Base-by-base conservation (phyloP, 2,797 vertebrate genomes). In the Hirundo rustica region DNA sequence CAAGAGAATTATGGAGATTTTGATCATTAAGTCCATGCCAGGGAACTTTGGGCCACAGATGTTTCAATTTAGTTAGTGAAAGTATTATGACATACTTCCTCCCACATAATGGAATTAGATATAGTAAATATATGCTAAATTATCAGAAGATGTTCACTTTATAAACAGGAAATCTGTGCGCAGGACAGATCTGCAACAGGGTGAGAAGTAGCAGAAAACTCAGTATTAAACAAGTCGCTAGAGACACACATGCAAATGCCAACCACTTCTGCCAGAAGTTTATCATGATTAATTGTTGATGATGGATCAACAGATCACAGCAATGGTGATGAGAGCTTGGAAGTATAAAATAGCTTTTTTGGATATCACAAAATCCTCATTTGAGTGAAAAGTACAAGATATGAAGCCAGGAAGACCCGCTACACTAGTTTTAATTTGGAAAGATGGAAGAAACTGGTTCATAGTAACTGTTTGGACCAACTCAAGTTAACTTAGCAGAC, bases 61-160 rank as follows among this genome's bases (percentile, higher is more conserved):
- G 88, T 84, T 93, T 88, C 58, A 65, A 47, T 84, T 92, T 88
- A 86, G 51, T 81, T 94, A 90, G 80, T 86, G 45, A 71, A 94
- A 88, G 62, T 64, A 71, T 21, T 30, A 77, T 86, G 84, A 93
- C 67, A 92, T 44, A 91, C 40, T 89, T 93, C 86, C 53, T 88
- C 61, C 61, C n/a, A 66, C 36, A 58, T 51, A 92, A 84, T 50
- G 66, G 70, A 74, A 95, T 81, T 84, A 86, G 30, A 47, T 76
- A 88, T 38, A 38, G 38, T 38, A 38, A 38, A 58, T 77, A 81
- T 91, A 90, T 34, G 17, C 26, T 87, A 73, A 87, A 84, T 81
- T 78, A 79, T 79, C 60, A 79, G 70, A 76, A 82, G 73, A 90
- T 79, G 45, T 82, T 87, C 7, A 40, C 27, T 81, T 72, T 62